Base-by-base conservation (phyloP, 2,113 vertebrate genomes). In the Gyps fulvus region DNA sequence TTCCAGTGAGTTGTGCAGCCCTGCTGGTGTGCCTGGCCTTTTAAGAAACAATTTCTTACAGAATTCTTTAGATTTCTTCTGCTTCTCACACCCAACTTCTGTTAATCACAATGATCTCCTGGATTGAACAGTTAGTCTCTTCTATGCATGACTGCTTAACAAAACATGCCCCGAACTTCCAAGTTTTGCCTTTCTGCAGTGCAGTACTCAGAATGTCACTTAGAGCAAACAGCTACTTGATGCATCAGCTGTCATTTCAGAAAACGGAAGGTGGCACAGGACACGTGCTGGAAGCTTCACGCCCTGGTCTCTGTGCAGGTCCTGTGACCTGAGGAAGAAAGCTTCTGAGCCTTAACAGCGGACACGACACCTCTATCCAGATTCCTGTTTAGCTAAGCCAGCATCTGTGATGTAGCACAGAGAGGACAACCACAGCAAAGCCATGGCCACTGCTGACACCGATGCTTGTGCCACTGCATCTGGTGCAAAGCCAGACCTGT, bases 401-500 rank as follows among this genome's bases (percentile, higher is more conserved):
- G 62, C 47, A 42, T 10, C 38, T 38, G 47, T 25, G 63, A 5
- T 73, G n/a, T 50, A 62, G 74, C 85, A 36, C 59, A 62, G 79
- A 69, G 67, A 71, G 71, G 59, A 86, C 58, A 89, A 43, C 52
- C 2, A 5, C 49, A 69, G 63, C 85, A 74, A 58, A 89, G 71
- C 83, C 79, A 16, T 1, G 0, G 82, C 59, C 54, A 2, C 67
- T 77, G 8, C 88, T 78, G 82, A 27, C 67, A 38, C 71, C 20
- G 43, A 7, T 59, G 65, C 65, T 80, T 1, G 2, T 93, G 92
- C 62, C 87, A 88, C 84, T 20, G 84, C 55, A 9, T 59, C 91
- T 96, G 89, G 57, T 85, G 27, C 81, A 69, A 36, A 93, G 93
- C 95, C 96, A 96, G 91, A 11, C 38, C 38, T 70, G 40, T 61